Conservation (phyloP, 2,797 vertebrate species). For the Molothrus ater region DNA sequence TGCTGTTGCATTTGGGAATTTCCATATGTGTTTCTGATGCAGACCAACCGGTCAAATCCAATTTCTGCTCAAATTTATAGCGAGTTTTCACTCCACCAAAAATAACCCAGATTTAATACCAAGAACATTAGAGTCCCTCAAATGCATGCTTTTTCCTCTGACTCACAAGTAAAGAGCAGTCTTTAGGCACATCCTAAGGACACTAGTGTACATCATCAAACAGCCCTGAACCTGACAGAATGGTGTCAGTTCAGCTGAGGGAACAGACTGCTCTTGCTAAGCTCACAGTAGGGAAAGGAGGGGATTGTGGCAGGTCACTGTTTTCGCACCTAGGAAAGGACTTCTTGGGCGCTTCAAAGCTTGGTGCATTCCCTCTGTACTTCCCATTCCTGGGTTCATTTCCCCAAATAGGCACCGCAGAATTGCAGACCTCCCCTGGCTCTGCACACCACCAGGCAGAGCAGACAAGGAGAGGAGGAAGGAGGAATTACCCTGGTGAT, state of each 20-base stretch:
- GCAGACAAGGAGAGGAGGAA: neutral
- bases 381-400: neutral
- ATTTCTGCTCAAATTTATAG: neutral
- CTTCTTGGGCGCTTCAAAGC: neutral
- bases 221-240: slow-evolving; percentile 37
- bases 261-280: slow-evolving; percentile 12
- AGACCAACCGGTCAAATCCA: neutral
- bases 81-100: neutral
- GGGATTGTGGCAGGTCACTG: neutral
- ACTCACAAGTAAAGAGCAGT: slow-evolving; percentile 10
- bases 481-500: slow-evolving; percentile 32
- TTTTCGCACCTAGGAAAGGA: neutral
- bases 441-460: neutral
- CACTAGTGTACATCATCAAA: neutral
- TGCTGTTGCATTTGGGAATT: neutral
- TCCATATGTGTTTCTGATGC: neutral
- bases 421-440: neutral
- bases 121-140: neutral
- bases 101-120: slow-evolving; percentile 10
- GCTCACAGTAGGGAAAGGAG: slow-evolving; percentile 12
- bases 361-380: neutral
- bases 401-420: neutral
- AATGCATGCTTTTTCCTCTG: neutral
- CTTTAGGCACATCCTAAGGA: slow-evolving; percentile 38
- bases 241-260: slow-evolving; percentile 41